Evolutionary conservation across 2,888 invertebrate species (phyloP), one percentile per base, ranked within the genome.

Genomic region (Branchipolynoe longqiensis): DNA sequence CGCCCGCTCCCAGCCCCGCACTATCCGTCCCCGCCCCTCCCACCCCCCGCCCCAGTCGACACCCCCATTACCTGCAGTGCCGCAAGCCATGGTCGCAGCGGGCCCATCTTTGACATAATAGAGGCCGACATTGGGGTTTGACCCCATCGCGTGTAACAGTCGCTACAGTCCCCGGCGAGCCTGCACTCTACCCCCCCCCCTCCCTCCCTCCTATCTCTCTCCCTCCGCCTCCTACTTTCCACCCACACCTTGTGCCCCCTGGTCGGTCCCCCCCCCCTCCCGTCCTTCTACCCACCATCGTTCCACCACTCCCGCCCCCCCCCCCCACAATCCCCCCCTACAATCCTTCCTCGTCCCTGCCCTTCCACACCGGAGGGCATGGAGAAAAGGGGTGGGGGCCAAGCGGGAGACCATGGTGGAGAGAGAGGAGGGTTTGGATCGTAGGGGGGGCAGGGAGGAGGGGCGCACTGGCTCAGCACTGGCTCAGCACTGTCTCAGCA

Each of bases 141-240:
- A 69, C 69, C 78, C 48, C 28, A 25, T 78, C 78, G 78, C 78
- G 78, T 78, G 78, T 48, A 78, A 78, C 78, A 78, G 78, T 78
- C 54, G 48, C 41, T 28, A 48, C 12, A 48, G n/a, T 41, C 48
- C 78, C n/a, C n/a, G 28, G 28, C 8, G 28, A 25, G 48, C 28
- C 78, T 48, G 31, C 41, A 64, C 48, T 31, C 48, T 25, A 8
- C 78, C 31, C 78, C 25, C 41, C 78, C 4, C 3, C 25, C 48
- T 54, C 78, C 28, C 12, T 25, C 28, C 41, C 73, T n/a, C 40
- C 38, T 40, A 22, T 8, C 14, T n/a, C n/a, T n/a, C n/a, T n/a
- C n/a, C n/a, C 8, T 25, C 33, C 31, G 38, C 73, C 25, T 62
- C 62, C 28, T 31, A 4, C 31, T 31, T 31, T 31, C 31, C 1